Evolutionary conservation across 92 coral and sea anemone species (phyloP), one percentile per base, ranked within the genome.

Genomic region (Phymanthus crucifer): DNA sequence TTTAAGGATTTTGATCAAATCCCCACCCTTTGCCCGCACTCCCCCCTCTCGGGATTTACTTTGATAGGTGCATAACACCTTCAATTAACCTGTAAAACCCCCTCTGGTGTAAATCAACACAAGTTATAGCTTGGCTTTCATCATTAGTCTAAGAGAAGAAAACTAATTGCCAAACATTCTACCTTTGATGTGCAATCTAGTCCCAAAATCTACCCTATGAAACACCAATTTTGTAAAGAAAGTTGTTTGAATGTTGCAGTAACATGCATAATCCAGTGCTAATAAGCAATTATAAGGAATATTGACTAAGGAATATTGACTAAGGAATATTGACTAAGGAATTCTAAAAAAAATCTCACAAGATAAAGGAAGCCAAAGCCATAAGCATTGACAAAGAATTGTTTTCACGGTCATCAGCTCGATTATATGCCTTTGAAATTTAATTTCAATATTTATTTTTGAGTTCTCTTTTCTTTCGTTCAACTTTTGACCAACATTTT

Each of bases 221-320:
- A 27, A 61, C 7, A 1, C 34, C 18, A 1, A 1, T 61, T 54
- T 61, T 24, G 68, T 61, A 61, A 11, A 27, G 36, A 61, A n/a
- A n/a, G 68, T 29, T n/a, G 29, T 29, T 61, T 61, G 68, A 61
- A 61, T 61, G 68, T 24, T 61, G 68, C 68, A n/a, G 64, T 6
- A 29, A 61, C 4, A 7, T 61, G 14, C 18, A 27, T 61, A 61
- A 61, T 61, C 34, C 29, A 54, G 64, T 43, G 64, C 64, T 19
- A 10, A 43, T 27, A 18, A 14, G 18, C 16, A 21, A 57, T 57
- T 57, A 27, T 24, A 12, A 61, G 11, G 26, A 8, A 29, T 8
- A 29, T 34, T 61, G 32, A 24, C 10, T n/a, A 8, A 61, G 68
- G 26, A 4, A 26, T 57, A 4, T 10, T n/a, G 29, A 61, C 26